phyloP scores from a whole-genome alignment of 2,888 invertebrate genomes.

The Hypolimnas misippus region DNA sequence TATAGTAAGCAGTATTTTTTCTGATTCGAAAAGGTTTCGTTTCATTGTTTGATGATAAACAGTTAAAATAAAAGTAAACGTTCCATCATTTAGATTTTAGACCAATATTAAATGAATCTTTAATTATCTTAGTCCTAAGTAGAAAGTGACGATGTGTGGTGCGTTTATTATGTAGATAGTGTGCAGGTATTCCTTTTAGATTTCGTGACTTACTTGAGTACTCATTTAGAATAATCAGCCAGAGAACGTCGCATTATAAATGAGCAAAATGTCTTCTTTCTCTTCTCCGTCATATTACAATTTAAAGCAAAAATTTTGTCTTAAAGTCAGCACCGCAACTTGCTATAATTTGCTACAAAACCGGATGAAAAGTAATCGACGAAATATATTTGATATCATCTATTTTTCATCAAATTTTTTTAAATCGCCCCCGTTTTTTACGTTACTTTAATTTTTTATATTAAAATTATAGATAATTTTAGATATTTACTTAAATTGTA shows the following conservation, averaged over 20 bases:
- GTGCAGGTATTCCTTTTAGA: neutral
- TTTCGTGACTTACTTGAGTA: neutral
- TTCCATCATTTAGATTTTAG: slow-evolving; percentile 2
- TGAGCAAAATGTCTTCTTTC: too few relatives aligned
- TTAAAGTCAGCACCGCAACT: too few relatives aligned
- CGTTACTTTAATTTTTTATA: too few relatives aligned
- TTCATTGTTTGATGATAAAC: neutral
- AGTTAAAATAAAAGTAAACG: neutral
- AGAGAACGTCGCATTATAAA: neutral
- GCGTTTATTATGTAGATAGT: slow-evolving; percentile 3
- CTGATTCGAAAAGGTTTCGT: neutral
- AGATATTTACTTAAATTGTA: too few relatives aligned
- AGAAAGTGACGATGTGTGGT: slow-evolving; percentile 7
- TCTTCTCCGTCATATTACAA: too few relatives aligned
- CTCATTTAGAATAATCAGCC: neutral
- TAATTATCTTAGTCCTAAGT: neutral
- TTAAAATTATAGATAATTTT: too few relatives aligned
- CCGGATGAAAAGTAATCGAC: too few relatives aligned
- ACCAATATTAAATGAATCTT: neutral
- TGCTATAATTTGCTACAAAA: too few relatives aligned
- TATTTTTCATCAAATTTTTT: too few relatives aligned
- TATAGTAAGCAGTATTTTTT: neutral
- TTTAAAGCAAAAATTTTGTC: too few relatives aligned
- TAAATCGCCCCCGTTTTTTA: too few relatives aligned
- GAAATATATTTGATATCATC: too few relatives aligned